These are phyloP conservation scores for Linnaemya tessellans DNA, from an alignment of 2,888 invertebrate genomes.

Conservation along the genomic window DNA sequence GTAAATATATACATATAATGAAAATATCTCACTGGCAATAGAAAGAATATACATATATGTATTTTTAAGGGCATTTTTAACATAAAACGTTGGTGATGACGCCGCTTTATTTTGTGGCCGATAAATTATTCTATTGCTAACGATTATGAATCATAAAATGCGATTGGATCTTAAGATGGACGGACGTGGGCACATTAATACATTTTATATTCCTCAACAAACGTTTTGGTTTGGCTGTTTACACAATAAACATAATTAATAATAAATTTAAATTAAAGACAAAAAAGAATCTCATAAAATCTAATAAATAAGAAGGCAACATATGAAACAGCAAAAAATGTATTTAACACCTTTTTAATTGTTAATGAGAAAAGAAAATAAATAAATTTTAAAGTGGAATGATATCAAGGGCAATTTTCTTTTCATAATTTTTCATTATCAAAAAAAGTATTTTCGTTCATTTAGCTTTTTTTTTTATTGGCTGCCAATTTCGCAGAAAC, in stretches of 20 bases:
- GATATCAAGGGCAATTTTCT: not conserved
- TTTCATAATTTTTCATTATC: constrained; percentile 13
- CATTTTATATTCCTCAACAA: constrained; percentile 29
- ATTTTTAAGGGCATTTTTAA: constrained; percentile 29
- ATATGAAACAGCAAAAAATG: not conserved
- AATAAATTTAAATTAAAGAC: constrained; percentile 33
- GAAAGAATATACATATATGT: constrained; percentile 16
- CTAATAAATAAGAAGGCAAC: constrained; percentile 57
- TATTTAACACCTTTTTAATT: constrained; percentile 52
- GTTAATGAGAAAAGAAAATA: constrained; percentile 26
- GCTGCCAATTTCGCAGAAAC: not conserved
- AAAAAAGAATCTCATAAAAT: constrained; percentile 58
- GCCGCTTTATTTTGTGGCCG: constrained; percentile 1
- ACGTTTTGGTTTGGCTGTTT: constrained; percentile 52
- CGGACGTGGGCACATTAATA: not conserved
- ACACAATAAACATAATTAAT: constrained; percentile 53
- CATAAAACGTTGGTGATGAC: constrained; percentile 12
- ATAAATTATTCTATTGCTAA: constrained; percentile 17
- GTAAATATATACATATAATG: no score
- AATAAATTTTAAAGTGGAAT: constrained; percentile 16
- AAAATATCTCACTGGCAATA: no score
- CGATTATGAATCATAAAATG: constrained; percentile 55
- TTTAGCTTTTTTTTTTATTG: not conserved
- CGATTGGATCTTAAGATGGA: constrained; percentile 25
- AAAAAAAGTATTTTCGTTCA: not conserved